Conservation (phyloP, 92 coral and sea anemone species). For the Phenganax marumi region DNA sequence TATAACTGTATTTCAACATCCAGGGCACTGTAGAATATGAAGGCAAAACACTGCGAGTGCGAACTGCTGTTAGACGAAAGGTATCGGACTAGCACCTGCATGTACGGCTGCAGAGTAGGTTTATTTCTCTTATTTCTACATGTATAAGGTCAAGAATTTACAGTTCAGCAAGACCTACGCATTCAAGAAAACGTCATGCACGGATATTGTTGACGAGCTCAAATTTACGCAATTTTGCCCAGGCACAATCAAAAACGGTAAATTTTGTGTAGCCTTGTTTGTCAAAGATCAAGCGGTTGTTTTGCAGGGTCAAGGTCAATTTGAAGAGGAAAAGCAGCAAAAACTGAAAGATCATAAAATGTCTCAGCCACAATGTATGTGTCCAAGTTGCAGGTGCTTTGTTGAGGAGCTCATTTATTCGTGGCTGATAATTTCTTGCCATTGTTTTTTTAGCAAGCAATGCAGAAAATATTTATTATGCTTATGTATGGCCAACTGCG, state of each 20-base stretch:
- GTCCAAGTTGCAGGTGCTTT: not conserved
- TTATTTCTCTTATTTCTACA: not conserved
- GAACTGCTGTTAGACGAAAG: constrained; percentile 76
- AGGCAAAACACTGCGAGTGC: constrained; percentile 68
- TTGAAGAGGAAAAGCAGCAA: constrained; percentile 31
- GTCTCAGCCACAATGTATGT: constrained; percentile 28
- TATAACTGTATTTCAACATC: not conserved
- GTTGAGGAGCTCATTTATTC: not conserved
- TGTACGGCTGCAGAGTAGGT: not conserved
- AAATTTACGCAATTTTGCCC: too few relatives aligned
- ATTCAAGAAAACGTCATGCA: too few relatives aligned
- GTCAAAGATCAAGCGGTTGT: not conserved
- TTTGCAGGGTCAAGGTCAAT: constrained; percentile 44
- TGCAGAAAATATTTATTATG: constrained; percentile 22
- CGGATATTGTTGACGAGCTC: too few relatives aligned
- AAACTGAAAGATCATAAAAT: not conserved
- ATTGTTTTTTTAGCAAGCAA: constrained; percentile 6
- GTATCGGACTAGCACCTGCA: constrained; percentile 26
- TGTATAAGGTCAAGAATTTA: not conserved
- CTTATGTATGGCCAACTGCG: constrained; percentile 29
- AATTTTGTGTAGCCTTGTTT: not conserved
- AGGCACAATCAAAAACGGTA: not conserved
- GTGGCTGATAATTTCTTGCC: not conserved
- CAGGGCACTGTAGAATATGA: constrained; percentile 78
- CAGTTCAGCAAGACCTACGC: not conserved